A percentile compares a stretch with the other conserved stretches of the same genome.
These are phyloP conservation scores for Trachythela sp. DNA, from an alignment of 64 coral and sea anemone genomes.

Conservation along the genomic window DNA sequence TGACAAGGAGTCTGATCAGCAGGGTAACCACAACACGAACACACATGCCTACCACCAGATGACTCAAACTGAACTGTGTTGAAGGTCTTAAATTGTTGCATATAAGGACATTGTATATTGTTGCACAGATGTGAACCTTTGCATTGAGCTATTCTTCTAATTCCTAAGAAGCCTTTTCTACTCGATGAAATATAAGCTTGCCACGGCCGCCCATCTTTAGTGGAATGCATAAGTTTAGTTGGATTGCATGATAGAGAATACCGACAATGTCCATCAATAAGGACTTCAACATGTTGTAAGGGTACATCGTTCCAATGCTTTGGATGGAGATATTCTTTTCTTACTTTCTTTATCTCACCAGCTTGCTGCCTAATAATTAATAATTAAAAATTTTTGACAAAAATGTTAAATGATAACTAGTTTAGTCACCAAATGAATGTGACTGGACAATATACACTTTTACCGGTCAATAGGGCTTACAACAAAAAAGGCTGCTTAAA, in stretches of 20 bases:
- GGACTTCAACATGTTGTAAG: not conserved
- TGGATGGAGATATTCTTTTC: not conserved
- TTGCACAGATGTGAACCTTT: slow-evolving; percentile 36
- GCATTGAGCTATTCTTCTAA: slow-evolving; percentile 38
- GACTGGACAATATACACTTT: too few species aligned
- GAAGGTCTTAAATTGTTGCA: slow-evolving; percentile 22
- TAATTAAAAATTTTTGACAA: too few species aligned
- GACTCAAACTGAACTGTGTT: slow-evolving; percentile 51
- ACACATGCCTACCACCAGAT: slow-evolving; percentile 6
- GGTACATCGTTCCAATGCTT: not conserved
- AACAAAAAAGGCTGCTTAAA: too few species aligned
- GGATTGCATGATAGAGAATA: not conserved
- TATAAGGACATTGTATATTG: slow-evolving; percentile 27
- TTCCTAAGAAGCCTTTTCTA: slow-evolving; percentile 12
- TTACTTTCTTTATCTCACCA: not conserved
- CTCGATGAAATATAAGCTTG: slow-evolving; percentile 2
- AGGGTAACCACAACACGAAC: slow-evolving; percentile 28
- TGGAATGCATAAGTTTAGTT: not conserved
- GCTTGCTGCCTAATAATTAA: too few species aligned
- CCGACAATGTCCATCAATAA: not conserved
- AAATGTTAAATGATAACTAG: too few species aligned
- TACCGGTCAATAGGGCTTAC: too few species aligned
- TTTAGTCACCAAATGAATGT: too few species aligned
- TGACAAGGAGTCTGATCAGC: slow-evolving; percentile 15
- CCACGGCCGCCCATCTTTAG: slow-evolving; percentile 37